phyloP scores from a whole-genome alignment of 2,113 vertebrate genomes.

The Sylvilagus bachmani region DNA sequence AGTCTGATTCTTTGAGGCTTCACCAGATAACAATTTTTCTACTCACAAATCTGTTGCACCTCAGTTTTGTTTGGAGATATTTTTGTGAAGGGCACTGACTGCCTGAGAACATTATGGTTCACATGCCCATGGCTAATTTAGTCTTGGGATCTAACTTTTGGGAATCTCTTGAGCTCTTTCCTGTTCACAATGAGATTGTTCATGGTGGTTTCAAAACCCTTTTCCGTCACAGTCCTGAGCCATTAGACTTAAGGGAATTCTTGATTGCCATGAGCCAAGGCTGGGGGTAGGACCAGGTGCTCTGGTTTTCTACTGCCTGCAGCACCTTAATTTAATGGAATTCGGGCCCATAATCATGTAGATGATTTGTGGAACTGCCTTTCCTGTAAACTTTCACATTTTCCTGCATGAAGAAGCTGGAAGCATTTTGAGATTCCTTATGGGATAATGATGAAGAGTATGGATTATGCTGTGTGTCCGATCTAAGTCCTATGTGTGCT shows the following conservation, averaged over 20 bases:
- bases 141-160: neutral
- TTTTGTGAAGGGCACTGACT: neutral
- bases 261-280: neutral
- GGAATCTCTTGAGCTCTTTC: neutral
- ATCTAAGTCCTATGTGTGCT: neutral
- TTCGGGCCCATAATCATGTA: neutral
- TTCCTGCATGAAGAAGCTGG: neutral
- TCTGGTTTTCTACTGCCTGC: neutral
- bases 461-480: neutral
- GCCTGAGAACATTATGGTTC: neutral
- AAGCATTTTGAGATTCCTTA: slow-evolving; percentile 8
- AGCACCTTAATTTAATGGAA: neutral
- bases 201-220: neutral
- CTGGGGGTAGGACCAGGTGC: neutral
- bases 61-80: neutral
- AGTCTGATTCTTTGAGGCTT: neutral
- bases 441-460: neutral
- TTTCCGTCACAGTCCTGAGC: neutral
- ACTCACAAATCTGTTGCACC: neutral
- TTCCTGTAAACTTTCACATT: neutral
- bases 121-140: neutral
- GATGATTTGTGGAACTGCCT: neutral
- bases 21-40: neutral
- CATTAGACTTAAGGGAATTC: neutral
- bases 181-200: neutral